These are phyloP conservation scores for Tragopan temminckii DNA, from an alignment of 2,797 vertebrate genomes.

Conservation along the genomic window DNA sequence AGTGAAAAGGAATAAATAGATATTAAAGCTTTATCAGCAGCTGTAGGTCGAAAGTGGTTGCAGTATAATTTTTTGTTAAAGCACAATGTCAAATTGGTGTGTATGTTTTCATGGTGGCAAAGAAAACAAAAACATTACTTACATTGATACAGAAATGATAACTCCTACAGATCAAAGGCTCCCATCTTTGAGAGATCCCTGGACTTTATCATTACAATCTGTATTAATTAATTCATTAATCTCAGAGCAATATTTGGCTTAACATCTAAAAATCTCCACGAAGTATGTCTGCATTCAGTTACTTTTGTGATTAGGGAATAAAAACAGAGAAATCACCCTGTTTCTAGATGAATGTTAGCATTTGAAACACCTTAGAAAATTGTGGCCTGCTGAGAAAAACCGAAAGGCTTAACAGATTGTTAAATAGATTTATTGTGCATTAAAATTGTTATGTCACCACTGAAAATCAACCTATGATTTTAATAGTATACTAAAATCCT, in stretches of 20 bases:
- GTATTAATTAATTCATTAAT: not conserved
- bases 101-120: not conserved
- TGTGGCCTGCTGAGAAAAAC: slow-evolving; percentile 32
- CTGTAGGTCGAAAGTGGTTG: not conserved
- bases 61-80: not conserved
- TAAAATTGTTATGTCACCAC: not conserved
- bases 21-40: not conserved
- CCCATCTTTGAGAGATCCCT: not conserved
- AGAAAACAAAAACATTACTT: not conserved
- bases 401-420: not conserved
- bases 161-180: not conserved
- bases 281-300: slow-evolving; percentile 7
- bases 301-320: not conserved
- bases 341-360: slow-evolving; percentile 11
- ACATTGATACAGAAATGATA: not conserved
- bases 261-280: not conserved
- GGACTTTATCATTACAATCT: not conserved
- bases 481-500: not conserved
- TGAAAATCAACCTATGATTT: not conserved
- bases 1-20: not conserved
- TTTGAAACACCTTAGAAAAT: slow-evolving; percentile 1
- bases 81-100: not conserved
- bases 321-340: not conserved
- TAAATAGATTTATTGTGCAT: slow-evolving; percentile 13
- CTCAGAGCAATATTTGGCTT: not conserved